Base-by-base conservation (phyloP, 2,113 vertebrate genomes). In the Serinus canaria region DNA sequence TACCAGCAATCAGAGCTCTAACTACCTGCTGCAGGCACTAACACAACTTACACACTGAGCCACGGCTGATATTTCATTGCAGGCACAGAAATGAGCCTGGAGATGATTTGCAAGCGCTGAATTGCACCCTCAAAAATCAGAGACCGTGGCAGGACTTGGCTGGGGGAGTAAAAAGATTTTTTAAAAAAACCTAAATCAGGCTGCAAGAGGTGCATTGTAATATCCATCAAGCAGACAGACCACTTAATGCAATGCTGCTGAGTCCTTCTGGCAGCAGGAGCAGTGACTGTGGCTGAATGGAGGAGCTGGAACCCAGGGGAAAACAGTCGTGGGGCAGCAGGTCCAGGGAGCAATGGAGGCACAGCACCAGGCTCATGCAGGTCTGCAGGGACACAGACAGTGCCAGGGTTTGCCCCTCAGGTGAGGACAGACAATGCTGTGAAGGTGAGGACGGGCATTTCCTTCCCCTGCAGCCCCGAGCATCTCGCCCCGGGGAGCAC, bases 121-220 rank as follows among this genome's bases (percentile, higher is more conserved):
- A 90, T 92, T 88, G 92, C 90, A 72, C 85, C 86, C 93, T 92
- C 60, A 83, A 53, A 90, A 97, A 96, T 80, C 96, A 96, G 90
- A 93, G 90, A 86, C 63, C 37, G 14, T 62, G 85, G 77, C 90
- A 81, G 64, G 79, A 81, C 83, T 80, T 52, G 63, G 81, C 5
- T 44, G 76, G 89, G 56, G 88, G 72, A 90, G 72, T 83, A 72
- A 90, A 90, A 84, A 84, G 66, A 84, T 84, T 56, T 56, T 9
- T 5, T 37, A 64, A 66, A 33, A 50, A 53, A 9, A 0, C 16
- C 25, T 90, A 66, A 77, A 85, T 67, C 76, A 64, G 66, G 66
- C 77, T 92, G 66, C 66, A 28, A 84, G 77, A 84, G 31, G 83
- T 47, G 89, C 80, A 75, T 59, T 70, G 89, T 62, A 59, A 78